A percentile compares a stretch with the other conserved stretches of the same genome.
Conservation (phyloP, 2,113 vertebrate genomes). For the Mustela lutreola region DNA sequence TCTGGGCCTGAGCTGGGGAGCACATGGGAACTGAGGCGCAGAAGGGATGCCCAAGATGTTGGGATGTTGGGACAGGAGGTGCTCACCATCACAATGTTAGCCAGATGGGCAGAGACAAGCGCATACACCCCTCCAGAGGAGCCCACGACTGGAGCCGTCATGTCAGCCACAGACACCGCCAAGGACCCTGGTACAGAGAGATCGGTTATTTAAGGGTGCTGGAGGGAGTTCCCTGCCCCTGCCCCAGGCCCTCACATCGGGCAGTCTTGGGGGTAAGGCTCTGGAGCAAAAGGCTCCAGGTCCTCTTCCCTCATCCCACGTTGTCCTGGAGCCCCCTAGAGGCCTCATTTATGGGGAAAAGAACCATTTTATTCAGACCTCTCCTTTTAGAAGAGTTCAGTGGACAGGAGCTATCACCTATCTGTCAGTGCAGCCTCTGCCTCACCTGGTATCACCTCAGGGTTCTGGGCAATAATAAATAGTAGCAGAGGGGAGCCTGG, state of each 20-base stretch:
- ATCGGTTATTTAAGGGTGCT: neutral
- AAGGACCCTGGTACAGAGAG: slow-evolving; percentile 92
- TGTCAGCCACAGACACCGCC: slow-evolving; percentile 96
- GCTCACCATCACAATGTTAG: slow-evolving; percentile 98
- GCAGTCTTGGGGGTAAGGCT: neutral
- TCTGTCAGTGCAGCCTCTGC: neutral
- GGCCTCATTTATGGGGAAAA: neutral
- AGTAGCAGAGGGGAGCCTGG: neutral
- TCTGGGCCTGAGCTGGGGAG: neutral
- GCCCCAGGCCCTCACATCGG: neutral
- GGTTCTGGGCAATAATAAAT: neutral
- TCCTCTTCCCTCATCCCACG: neutral
- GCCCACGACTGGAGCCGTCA: slow-evolving; percentile 97
- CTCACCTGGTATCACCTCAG: too few species aligned
- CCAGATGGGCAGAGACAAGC: slow-evolving; percentile 97
- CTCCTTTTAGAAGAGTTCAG: neutral
- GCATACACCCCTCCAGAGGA: slow-evolving; percentile 98
- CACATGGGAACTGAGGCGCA: fast-evolving
- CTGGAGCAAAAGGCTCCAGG: neutral
- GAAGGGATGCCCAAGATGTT: neutral
- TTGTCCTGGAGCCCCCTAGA: neutral
- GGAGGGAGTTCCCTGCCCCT: neutral
- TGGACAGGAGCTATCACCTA: neutral
- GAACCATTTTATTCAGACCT: neutral
- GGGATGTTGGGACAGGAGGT: neutral